phyloP scores from a whole-genome alignment of 2,797 vertebrate species.

The Monodelphis domestica region DNA sequence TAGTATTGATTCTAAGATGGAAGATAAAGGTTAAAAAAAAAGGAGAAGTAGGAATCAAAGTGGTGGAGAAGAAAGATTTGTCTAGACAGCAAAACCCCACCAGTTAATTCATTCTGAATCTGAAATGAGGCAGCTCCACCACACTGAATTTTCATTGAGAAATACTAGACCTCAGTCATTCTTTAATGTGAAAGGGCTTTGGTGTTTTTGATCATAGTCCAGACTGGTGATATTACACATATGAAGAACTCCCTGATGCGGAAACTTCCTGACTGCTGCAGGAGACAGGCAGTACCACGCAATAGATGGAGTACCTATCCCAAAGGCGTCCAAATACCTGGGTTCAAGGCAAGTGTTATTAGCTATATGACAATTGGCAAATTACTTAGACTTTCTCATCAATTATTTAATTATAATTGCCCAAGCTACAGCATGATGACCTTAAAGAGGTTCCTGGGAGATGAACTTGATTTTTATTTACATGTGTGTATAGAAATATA shows the following conservation, averaged over 20 bases:
- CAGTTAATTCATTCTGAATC: neutral
- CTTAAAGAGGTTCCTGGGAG: neutral
- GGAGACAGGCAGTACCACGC: neutral
- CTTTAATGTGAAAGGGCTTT: neutral
- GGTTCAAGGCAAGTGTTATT: neutral
- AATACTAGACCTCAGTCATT: neutral
- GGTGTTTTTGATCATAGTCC: neutral
- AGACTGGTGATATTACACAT: neutral
- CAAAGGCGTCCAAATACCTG: neutral
- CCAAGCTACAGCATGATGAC: neutral
- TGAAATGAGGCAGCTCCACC: neutral
- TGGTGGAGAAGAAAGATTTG: neutral
- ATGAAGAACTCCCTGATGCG: neutral
- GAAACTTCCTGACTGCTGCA: neutral
- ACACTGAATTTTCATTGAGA: neutral
- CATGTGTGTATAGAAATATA: too few relatives aligned
- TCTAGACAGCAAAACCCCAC: neutral
- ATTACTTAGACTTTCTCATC: neutral
- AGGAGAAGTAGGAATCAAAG: too few relatives aligned
- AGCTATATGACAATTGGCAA: neutral
- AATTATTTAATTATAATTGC: neutral
- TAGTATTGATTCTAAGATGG: too few relatives aligned
- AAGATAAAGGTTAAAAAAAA: too few relatives aligned
- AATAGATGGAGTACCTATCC: neutral
- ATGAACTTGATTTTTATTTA: neutral